These are phyloP conservation scores for Drosophila navojoa DNA, from an alignment of 1,140 invertebrate genomes.

Conservation along the genomic window DNA sequence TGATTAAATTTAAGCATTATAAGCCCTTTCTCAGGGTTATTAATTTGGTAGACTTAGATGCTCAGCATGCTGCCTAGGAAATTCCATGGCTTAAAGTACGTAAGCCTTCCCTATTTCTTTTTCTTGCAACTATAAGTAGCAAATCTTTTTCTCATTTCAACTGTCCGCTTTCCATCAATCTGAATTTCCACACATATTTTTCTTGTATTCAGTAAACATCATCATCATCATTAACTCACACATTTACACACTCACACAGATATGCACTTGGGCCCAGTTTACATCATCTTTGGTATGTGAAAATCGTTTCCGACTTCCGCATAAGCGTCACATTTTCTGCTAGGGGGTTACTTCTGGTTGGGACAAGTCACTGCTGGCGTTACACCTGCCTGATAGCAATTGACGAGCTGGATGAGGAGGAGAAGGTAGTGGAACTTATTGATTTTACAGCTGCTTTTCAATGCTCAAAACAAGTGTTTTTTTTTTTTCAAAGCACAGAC, in stretches of 20 bases:
- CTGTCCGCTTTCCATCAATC: slow-evolving; percentile 18
- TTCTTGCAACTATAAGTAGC: neutral
- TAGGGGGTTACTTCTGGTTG: slow-evolving; percentile 4
- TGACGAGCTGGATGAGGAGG: neutral
- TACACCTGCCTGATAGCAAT: slow-evolving; percentile 9
- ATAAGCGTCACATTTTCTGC: slow-evolving; percentile 43
- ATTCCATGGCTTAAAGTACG: neutral
- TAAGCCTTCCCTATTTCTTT: neutral
- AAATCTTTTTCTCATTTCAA: slow-evolving; percentile 16
- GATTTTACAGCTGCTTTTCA: slow-evolving; percentile 39
- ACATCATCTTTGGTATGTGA: slow-evolving; percentile 50
- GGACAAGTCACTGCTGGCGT: slow-evolving; percentile 31
- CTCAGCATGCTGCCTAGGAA: neutral
- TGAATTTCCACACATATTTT: slow-evolving; percentile 23
- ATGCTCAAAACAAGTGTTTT: neutral
- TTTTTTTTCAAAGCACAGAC: neutral
- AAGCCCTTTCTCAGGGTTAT: neutral
- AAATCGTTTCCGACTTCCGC: slow-evolving; percentile 71
- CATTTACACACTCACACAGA: slow-evolving; percentile 15
- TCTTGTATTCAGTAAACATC: slow-evolving; percentile 11
- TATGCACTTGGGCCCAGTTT: slow-evolving; percentile 40
- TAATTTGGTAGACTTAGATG: no score
- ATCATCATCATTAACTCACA: slow-evolving; percentile 34
- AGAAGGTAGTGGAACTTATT: slow-evolving; percentile 23
- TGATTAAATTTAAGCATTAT: neutral